Conservation (phyloP, 2,797 vertebrate genomes). For the Melanotaenia nigrans region DNA sequence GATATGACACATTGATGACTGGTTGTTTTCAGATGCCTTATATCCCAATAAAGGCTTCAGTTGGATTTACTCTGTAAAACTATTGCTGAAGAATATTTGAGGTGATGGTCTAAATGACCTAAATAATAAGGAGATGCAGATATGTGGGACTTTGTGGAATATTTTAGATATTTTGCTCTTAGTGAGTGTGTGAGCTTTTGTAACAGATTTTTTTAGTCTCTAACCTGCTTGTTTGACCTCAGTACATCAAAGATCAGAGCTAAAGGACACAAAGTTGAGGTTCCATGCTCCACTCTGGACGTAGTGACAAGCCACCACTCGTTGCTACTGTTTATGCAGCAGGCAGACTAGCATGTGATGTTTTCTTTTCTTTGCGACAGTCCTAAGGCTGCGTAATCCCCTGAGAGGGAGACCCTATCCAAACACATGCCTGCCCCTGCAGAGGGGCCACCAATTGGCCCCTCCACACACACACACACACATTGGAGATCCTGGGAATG, state of each 20-base stretch:
- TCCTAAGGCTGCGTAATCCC: constrained; percentile 78
- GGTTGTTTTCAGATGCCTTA: neutral
- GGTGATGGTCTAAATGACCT: neutral
- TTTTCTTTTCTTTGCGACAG: constrained; percentile 80
- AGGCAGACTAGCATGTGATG: constrained; percentile 74
- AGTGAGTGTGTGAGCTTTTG: neutral
- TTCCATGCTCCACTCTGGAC: constrained; percentile 1
- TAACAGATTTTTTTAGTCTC: neutral
- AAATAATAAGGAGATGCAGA: neutral
- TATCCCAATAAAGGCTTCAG: neutral
- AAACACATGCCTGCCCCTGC: constrained; percentile 74
- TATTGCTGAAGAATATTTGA: constrained; percentile 1
- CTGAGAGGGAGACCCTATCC: constrained; percentile 75
- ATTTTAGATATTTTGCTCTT: rapidly evolving
- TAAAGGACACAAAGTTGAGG: constrained; percentile 30
- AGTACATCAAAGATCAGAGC: neutral
- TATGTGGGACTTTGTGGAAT: neutral
- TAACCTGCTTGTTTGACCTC: constrained; percentile 1
- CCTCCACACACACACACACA: constrained; percentile 47
- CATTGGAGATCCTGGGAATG: constrained; percentile 75
- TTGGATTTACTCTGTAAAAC: neutral
- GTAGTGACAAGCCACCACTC: constrained; percentile 58
- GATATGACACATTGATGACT: neutral
- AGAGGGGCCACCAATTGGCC: constrained; percentile 59
- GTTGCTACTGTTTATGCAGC: constrained; percentile 69